Evolutionary conservation across 2,888 invertebrate species (phyloP), one percentile per base, ranked within the genome.

Genomic region (Chymomyza procnemis): DNA sequence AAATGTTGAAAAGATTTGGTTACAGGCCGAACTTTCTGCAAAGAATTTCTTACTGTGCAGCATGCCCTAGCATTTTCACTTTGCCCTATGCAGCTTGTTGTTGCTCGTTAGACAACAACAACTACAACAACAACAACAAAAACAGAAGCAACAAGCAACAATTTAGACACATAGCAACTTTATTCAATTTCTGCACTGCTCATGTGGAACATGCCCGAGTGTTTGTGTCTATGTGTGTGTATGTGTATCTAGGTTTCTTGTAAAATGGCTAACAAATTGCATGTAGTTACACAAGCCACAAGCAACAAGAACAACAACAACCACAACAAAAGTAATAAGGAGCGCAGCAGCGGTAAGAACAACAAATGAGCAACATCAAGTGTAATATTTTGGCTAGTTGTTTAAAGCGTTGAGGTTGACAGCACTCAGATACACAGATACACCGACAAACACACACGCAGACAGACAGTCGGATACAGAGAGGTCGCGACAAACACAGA

Each of bases 241-340:
- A 64, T 67, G 66, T 69, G 63, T 21, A n/a, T n/a, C n/a, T n/a
- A 26, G 26, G 26, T 26, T 26, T 34, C 58, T n/a, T 85, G 79
- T 80, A 80, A 80, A 86, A 87, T 80, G 85, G 73, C 79, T 76
- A 75, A 86, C 87, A 80, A 80, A 80, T 84, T 80, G 87, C 85
- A 70, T 72, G 85, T 84, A 74, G 79, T 84, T 78, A 81, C 72
- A 50, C 52, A 19, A 56, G 60, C 66, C 75, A 73, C 80, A 83
- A 67, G 57, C 56, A 68, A 41, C 65, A 19, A 18, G 61, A 63
- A 22, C 9, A 22, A 57, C 9, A 55, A 21, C 8, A 50, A 19
- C 6, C 21, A 22, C 61, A 52, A 48, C 16, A 47, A 19, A 26
- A 52, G 26, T n/a, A 55, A 48, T 46, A 19, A 21, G 56, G 3